Evolutionary conservation across 2,797 vertebrate genomes (phyloP), one percentile per base, ranked within the genome.

Genomic region (Agapornis canus): DNA sequence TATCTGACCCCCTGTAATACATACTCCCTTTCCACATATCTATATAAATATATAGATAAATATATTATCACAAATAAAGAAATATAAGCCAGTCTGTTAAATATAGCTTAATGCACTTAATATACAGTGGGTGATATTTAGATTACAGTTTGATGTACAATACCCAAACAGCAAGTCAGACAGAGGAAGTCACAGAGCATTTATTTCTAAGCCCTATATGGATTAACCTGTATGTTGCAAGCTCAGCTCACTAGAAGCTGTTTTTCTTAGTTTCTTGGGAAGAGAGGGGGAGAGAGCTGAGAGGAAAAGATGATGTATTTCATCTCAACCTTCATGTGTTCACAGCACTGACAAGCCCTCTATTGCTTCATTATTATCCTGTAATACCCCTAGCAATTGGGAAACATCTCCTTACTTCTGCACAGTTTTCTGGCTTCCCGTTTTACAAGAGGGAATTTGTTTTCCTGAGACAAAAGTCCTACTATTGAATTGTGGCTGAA

Each of bases 1-100:
- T 95, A 89, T 89, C 60, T 90, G 92, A 94, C 88, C 93, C 73
- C 14, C 73, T 90, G 70, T 84, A 95, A 93, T 84, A 94, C 85
- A 96, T 82, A 92, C 35, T 89, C 37, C 11, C 8, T 79, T 88
- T 79, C 43, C 43, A 82, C 21, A 40, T 61, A 27, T 84, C 85
- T 85, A 81, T 68, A 77, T 68, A 73, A 78, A 88, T 49, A 82
- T 42, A 80, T 48, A 84, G 25, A 87, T 16, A 89, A 79, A 89
- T 86, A 37, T 29, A 83, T 71, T 83, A 60, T 42, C 56, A 61
- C 16, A 88, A 65, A 39, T 23, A 78, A 78, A 94, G 21, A 90
- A 90, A 76, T 56, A 54, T 16, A 83, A 88, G 5, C 9, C 37
- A 59, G 13, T n/a, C 57, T 60, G 29, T 82, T 83, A 92, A 94